Conservation (phyloP, 2,888 invertebrate genomes). For the Lysandra coridon region DNA sequence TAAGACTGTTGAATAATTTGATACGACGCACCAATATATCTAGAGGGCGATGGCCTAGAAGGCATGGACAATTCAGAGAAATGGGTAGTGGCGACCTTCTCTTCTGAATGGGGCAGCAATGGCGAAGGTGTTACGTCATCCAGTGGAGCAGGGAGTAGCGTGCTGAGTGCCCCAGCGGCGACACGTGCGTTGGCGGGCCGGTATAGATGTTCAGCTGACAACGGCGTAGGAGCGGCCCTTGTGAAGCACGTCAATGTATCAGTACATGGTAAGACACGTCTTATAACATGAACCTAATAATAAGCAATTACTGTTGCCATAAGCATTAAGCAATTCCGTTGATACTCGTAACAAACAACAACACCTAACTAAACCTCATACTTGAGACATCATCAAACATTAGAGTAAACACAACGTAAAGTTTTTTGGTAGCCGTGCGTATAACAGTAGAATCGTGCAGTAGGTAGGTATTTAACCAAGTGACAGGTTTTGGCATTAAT, state of each 20-base stretch:
- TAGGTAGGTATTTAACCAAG: no score
- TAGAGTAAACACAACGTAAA: no score
- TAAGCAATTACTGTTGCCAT: no score
- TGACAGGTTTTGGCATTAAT: no score
- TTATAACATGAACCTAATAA: no score
- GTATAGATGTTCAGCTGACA: slow-evolving; percentile 91
- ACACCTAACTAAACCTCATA: no score
- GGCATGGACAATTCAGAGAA: slow-evolving; percentile 43
- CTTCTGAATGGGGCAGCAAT: slow-evolving; percentile 37
- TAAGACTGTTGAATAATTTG: neutral
- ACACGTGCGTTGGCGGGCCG: slow-evolving; percentile 85
- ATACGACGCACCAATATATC: neutral
- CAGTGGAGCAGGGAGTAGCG: slow-evolving; percentile 35
- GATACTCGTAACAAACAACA: no score
- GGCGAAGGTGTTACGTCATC: slow-evolving; percentile 36
- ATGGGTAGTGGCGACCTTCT: slow-evolving; percentile 40
- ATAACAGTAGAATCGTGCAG: no score
- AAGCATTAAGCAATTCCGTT: no score
- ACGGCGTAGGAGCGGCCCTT: slow-evolving; percentile 89
- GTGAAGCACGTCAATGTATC: slow-evolving; percentile 89
- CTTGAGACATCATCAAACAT: no score
- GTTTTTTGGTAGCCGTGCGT: no score
- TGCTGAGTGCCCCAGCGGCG: slow-evolving; percentile 83
- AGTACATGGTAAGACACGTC: slow-evolving; percentile 84
- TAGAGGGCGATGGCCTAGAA: slow-evolving; percentile 37